These are phyloP conservation scores for Trissolcus basalis DNA, from an alignment of 1,140 invertebrate genomes.

Conservation along the genomic window DNA sequence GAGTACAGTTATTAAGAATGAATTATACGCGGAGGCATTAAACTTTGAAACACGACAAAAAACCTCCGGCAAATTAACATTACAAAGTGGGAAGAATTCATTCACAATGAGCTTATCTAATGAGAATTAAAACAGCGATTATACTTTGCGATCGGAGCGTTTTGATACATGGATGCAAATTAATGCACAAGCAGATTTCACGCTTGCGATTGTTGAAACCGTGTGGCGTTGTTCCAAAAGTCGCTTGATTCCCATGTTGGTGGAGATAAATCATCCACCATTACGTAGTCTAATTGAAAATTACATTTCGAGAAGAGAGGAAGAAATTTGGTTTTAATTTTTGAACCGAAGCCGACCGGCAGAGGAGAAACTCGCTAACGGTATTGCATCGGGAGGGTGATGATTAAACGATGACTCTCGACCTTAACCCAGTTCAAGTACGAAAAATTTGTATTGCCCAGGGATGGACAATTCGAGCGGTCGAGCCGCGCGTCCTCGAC, in stretches of 20 bases:
- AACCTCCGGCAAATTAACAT: conserved; percentile 22
- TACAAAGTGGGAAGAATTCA: conserved; percentile 31
- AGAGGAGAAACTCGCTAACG: conserved; percentile 37
- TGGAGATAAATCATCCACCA: too few species aligned
- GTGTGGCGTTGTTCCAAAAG: too few species aligned
- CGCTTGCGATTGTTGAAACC: background rate
- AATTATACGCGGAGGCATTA: conserved; percentile 2
- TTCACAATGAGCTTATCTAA: conserved; percentile 42
- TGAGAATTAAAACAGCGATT: conserved; percentile 29
- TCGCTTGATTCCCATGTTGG: too few species aligned
- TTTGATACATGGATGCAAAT: conserved; percentile 46
- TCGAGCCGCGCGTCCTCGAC: too few species aligned
- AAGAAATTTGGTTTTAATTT: background rate
- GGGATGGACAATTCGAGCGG: too few species aligned
- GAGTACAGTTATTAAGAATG: conserved; percentile 23
- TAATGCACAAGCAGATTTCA: conserved; percentile 28
- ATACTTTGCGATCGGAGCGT: too few species aligned
- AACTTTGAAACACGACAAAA: conserved; percentile 17
- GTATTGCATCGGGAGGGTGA: conserved; percentile 51
- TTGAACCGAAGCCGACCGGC: too few species aligned
- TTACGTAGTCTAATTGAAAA: too few species aligned
- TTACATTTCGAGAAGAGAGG: background rate
- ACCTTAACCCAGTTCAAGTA: too few species aligned
- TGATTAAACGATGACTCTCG: conserved; percentile 30
- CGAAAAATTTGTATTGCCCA: too few species aligned